Conservation (phyloP, 2,113 vertebrate species). For the Peromyscus polionotus region DNA sequence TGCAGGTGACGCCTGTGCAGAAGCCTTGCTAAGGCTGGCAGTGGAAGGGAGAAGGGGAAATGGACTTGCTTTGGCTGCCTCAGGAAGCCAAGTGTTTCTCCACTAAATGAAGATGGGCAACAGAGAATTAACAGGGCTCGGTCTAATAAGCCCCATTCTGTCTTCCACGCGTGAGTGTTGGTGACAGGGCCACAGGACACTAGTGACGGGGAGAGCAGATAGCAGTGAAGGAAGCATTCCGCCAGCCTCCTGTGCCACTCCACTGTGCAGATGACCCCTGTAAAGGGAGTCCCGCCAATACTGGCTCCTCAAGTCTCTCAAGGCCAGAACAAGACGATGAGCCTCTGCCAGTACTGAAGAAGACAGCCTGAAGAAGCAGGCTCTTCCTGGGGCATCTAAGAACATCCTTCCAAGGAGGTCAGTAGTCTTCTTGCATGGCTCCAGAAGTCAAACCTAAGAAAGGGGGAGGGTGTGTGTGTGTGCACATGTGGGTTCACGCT, state of each 20-base stretch:
- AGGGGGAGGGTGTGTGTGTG: neutral
- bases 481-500: too few species aligned
- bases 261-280: conserved; percentile 73
- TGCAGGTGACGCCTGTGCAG: conserved; percentile 1
- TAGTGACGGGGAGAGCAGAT: conserved; percentile 70
- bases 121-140: conserved; percentile 78
- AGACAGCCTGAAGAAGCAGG: neutral
- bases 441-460: neutral
- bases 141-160: conserved; percentile 80
- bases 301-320: conserved; percentile 58
- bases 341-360: neutral
- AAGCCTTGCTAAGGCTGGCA: conserved; percentile 77
- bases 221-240: conserved; percentile 70
- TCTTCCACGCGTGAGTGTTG: conserved; percentile 52
- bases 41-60: conserved; percentile 15
- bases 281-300: conserved; percentile 67
- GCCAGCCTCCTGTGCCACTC: conserved; percentile 75
- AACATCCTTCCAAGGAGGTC: neutral
- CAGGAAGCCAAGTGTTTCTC: conserved; percentile 78
- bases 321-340: neutral
- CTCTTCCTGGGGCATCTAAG: neutral
- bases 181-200: conserved; percentile 64
- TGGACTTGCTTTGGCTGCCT: conserved; percentile 63
- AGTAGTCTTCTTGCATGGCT: neutral
- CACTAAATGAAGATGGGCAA: conserved; percentile 76